These are phyloP conservation scores for Aselliscus stoliczkanus DNA, from an alignment of 2,797 vertebrate genomes.

Conservation along the genomic window DNA sequence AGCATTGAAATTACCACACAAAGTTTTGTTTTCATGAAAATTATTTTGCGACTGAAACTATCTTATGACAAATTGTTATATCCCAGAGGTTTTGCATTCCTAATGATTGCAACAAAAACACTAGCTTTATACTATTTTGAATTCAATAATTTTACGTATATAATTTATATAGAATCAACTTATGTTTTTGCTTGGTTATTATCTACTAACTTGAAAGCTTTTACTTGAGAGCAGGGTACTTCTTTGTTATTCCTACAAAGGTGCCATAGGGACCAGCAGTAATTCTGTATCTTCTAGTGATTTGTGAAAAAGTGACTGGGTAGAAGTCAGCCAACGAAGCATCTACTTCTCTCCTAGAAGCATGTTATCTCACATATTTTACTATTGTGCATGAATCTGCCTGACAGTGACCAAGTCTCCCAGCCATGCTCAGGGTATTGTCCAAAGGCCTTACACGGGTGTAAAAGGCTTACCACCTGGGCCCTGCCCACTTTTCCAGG, in stretches of 20 bases:
- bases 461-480: too few species aligned
- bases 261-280: rapidly evolving
- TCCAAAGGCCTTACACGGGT: background rate
- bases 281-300: background rate
- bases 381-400: background rate
- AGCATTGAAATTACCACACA: background rate
- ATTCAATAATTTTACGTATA: background rate
- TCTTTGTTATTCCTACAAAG: background rate
- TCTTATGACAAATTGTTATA: background rate
- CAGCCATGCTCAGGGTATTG: background rate
- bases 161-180: background rate
- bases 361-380: rapidly evolving
- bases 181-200: background rate
- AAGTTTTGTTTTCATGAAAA: background rate
- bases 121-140: background rate
- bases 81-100: background rate
- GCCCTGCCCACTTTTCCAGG: background rate
- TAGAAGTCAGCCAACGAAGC: background rate
- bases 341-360: too few species aligned
- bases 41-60: background rate
- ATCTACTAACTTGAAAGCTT: background rate
- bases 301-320: background rate
- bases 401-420: background rate
- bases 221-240: background rate
- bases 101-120: background rate